A percentile compares a stretch with the other conserved stretches of the same genome.
Conservation (phyloP, 1,140 invertebrate species). For the Nasonia vitripennis region DNA sequence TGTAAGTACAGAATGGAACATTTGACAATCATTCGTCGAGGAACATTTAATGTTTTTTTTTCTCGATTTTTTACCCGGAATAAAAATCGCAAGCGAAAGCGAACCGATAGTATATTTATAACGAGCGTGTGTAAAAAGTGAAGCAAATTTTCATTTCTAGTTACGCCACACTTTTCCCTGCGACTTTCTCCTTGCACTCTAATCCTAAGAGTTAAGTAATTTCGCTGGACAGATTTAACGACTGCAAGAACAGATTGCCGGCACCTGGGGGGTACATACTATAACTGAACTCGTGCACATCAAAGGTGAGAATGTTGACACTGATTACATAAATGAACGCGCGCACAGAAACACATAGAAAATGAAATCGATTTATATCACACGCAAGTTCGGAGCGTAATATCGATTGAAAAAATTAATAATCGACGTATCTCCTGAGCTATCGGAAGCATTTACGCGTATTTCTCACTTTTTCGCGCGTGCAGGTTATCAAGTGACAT, state of each 20-base stretch:
- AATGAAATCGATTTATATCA: not conserved
- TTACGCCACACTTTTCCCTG: slow-evolving; percentile 3
- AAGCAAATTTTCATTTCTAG: not conserved
- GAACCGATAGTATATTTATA: not conserved
- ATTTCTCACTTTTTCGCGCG: slow-evolving; percentile 14
- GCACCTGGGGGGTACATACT: not conserved
- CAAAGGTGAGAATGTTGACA: not conserved
- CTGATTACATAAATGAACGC: not conserved
- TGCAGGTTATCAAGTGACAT: not conserved
- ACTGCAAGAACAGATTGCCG: not conserved
- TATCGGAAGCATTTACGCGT: too few species aligned
- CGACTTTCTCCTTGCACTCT: not conserved
- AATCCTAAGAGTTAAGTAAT: not conserved
- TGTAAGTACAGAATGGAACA: not conserved
- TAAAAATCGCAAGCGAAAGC: slow-evolving; percentile 13
- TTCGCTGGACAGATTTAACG: not conserved
- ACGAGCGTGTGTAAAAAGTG: not conserved
- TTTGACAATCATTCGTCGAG: slow-evolving; percentile 31
- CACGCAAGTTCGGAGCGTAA: not conserved
- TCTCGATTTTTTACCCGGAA: not conserved
- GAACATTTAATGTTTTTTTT: slow-evolving; percentile 15
- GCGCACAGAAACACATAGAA: not conserved
- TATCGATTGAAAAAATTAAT: slow-evolving; percentile 33
- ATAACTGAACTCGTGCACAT: not conserved
- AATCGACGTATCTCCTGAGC: not conserved